These are phyloP conservation scores for Spilarctia lutea DNA, from an alignment of 2,888 invertebrate genomes.

Conservation along the genomic window DNA sequence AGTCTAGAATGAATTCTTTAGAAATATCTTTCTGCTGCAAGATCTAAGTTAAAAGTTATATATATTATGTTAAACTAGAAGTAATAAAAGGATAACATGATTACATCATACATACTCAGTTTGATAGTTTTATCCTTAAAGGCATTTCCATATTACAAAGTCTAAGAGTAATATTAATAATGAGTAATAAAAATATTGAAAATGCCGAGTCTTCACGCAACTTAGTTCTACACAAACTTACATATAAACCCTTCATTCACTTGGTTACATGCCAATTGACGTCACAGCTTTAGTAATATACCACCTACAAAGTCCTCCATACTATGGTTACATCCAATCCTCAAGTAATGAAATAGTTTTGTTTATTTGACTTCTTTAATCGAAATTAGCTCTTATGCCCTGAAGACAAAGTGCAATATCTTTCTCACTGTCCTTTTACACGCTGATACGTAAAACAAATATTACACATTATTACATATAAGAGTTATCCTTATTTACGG, in stretches of 20 bases:
- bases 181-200: not conserved
- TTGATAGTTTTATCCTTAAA: not conserved
- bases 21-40: not conserved
- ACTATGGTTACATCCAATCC: slow-evolving; percentile 19
- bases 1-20: not conserved
- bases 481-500: not conserved
- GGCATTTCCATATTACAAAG: not conserved
- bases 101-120: not conserved
- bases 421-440: not conserved
- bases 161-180: not conserved
- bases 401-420: not conserved
- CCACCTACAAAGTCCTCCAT: not conserved
- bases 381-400: slow-evolving; percentile 15
- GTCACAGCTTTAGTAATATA: slow-evolving; percentile 13
- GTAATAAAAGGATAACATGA: not conserved
- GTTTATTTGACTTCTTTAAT: slow-evolving; percentile 21
- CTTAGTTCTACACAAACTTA: not conserved
- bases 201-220: not conserved
- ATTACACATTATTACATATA: not conserved
- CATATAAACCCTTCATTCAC: not conserved
- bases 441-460: not conserved
- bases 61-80: not conserved
- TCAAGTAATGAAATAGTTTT: slow-evolving; percentile 24
- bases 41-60: not conserved
- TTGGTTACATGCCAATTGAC: slow-evolving; percentile 8